phyloP scores from a whole-genome alignment of 2,888 invertebrate species.

The Theretra japonica region DNA sequence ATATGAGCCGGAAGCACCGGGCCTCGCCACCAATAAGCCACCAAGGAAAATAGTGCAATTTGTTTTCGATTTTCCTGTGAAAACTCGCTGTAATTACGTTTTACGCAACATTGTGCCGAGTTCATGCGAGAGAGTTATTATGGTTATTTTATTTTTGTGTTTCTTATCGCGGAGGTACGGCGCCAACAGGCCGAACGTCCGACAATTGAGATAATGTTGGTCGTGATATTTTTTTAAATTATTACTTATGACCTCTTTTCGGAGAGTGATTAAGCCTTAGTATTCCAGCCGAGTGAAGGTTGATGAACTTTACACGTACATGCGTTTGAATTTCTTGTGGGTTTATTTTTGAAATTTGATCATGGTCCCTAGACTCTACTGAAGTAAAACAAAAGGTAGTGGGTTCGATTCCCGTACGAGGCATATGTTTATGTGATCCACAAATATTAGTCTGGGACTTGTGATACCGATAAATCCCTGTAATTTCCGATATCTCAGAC shows the following conservation, averaged over 20 bases:
- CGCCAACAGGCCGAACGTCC: not conserved
- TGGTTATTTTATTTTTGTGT: constrained; percentile 7
- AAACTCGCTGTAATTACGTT: constrained; percentile 40
- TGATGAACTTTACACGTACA: no score
- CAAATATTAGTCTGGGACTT: not conserved
- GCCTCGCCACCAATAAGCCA: constrained; percentile 60
- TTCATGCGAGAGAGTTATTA: constrained; percentile 29
- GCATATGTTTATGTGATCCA: not conserved
- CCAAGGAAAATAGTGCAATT: constrained; percentile 72
- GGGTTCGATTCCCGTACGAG: not conserved
- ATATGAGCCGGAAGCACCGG: constrained; percentile 80
- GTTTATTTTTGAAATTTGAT: no score
- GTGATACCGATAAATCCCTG: not conserved
- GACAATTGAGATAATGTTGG: not conserved
- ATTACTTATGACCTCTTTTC: not conserved
- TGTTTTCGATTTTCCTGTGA: constrained; percentile 60
- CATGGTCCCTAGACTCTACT: no score
- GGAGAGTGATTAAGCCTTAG: no score
- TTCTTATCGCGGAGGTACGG: not conserved
- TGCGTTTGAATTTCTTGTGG: no score
- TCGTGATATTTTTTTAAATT: not conserved
- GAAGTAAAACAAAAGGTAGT: not conserved
- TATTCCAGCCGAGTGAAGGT: no score
- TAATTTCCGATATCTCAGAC: no score
- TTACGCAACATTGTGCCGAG: constrained; percentile 26